phyloP scores from a whole-genome alignment of 1,140 invertebrate species.

The Micrasema longulum region DNA sequence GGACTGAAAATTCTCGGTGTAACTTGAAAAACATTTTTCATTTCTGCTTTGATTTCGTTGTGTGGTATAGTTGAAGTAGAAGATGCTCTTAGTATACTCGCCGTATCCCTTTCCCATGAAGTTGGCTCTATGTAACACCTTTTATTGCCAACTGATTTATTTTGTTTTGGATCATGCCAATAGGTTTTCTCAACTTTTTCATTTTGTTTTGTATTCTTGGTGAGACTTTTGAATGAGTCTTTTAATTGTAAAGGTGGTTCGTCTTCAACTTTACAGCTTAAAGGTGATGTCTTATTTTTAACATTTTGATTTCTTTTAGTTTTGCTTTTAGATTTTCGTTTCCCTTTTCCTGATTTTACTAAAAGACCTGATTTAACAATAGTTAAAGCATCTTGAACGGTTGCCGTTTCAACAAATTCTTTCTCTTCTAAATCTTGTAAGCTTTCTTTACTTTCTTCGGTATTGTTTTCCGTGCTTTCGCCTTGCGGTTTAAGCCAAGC shows the following conservation, averaged over 20 bases:
- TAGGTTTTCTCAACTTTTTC: slow-evolving; percentile 47
- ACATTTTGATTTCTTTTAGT: slow-evolving; percentile 60
- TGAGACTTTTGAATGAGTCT: slow-evolving; percentile 38
- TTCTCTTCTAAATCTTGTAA: slow-evolving; percentile 57
- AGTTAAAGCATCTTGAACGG: slow-evolving; percentile 65
- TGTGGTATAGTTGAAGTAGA: slow-evolving; percentile 42
- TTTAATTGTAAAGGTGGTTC: slow-evolving; percentile 32
- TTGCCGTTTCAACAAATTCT: slow-evolving; percentile 55
- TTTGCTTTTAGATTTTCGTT: slow-evolving; percentile 64
- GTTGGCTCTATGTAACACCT: slow-evolving; percentile 67
- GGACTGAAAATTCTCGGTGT: slow-evolving; percentile 53
- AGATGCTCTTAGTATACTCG: slow-evolving; percentile 48
- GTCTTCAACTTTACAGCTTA: slow-evolving; percentile 41
- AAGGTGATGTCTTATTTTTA: slow-evolving; percentile 58
- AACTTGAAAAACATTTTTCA: slow-evolving; percentile 43
- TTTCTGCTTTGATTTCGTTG: slow-evolving; percentile 34
- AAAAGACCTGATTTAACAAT: slow-evolving; percentile 63
- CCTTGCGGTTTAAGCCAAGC: slow-evolving; percentile 63
- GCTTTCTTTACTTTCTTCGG: too few species aligned
- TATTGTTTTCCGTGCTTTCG: too few species aligned
- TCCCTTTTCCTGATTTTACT: slow-evolving; percentile 61
- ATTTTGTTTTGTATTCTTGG: slow-evolving; percentile 22
- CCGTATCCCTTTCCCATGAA: slow-evolving; percentile 61
- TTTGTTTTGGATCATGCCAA: slow-evolving; percentile 52
- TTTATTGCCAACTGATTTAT: slow-evolving; percentile 67